These are phyloP conservation scores for Martes flavigula DNA, from an alignment of 2,797 vertebrate genomes.

Conservation along the genomic window DNA sequence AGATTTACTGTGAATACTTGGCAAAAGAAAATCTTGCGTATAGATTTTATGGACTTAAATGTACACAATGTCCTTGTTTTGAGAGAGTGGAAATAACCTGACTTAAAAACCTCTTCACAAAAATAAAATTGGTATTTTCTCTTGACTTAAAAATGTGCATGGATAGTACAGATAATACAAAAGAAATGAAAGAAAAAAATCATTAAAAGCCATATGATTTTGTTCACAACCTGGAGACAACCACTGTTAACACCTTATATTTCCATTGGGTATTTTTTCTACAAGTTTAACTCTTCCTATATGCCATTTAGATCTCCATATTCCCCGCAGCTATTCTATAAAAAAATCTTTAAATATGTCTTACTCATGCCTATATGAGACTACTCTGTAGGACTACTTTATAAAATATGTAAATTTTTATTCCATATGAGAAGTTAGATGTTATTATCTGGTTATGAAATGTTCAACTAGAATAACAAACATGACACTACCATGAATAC, in stretches of 20 bases:
- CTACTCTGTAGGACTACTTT: not conserved
- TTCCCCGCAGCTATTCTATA: not conserved
- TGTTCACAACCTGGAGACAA: not conserved
- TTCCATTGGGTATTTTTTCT: not conserved
- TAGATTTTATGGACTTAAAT: not conserved
- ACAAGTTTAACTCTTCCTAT: not conserved
- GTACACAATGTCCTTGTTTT: not conserved
- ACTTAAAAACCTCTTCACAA: not conserved
- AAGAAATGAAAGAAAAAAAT: not conserved
- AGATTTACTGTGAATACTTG: slow-evolving; percentile 8
- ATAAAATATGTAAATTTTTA: not conserved
- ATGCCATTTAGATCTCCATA: not conserved
- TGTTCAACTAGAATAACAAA: not conserved
- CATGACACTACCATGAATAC: not conserved
- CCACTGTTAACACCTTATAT: not conserved
- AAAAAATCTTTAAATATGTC: not conserved
- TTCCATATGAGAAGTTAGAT: not conserved
- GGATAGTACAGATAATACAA: not conserved
- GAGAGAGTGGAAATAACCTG: not conserved
- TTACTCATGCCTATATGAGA: not conserved
- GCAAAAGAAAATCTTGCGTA: not conserved
- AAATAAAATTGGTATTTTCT: not conserved
- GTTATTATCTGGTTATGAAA: not conserved
- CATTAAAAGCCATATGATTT: not conserved
- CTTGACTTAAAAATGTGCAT: not conserved